phyloP scores from a whole-genome alignment of 2,113 vertebrate genomes.

The Colius striatus region DNA sequence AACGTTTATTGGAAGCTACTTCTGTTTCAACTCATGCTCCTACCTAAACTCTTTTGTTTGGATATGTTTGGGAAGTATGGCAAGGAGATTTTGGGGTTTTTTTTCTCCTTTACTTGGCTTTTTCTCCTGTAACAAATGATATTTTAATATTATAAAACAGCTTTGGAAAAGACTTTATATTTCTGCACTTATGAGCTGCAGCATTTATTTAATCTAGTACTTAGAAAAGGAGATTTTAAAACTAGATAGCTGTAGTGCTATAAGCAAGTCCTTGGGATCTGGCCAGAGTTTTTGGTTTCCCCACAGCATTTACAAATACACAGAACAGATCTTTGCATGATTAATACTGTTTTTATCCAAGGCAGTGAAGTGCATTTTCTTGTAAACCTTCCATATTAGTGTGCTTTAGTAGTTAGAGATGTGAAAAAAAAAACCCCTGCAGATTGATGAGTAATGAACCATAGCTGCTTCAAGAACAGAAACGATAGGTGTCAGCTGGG shows the following conservation, averaged over 20 bases:
- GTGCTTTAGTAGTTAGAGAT: not conserved
- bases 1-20: not conserved
- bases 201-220: not conserved
- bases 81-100: not conserved
- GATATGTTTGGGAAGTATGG: not conserved
- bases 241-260: not conserved
- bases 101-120: not conserved
- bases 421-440: not conserved
- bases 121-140: not conserved
- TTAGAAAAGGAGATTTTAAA: conserved; percentile 18
- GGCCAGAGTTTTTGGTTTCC: conserved; percentile 7
- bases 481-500: not conserved
- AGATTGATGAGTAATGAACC: not conserved
- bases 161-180: not conserved
- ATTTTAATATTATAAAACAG: not conserved
- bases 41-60: not conserved
- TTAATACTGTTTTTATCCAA: conserved; percentile 20
- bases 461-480: not conserved
- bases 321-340: not conserved
- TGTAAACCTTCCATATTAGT: not conserved
- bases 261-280: not conserved
- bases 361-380: conserved; percentile 9
- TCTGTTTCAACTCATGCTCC: not conserved
- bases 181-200: not conserved
- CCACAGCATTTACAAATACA: not conserved